A percentile compares a stretch with the other conserved stretches of the same genome.
phyloP scores from a whole-genome alignment of 2,888 invertebrate genomes.

The Nowickia ferox region DNA sequence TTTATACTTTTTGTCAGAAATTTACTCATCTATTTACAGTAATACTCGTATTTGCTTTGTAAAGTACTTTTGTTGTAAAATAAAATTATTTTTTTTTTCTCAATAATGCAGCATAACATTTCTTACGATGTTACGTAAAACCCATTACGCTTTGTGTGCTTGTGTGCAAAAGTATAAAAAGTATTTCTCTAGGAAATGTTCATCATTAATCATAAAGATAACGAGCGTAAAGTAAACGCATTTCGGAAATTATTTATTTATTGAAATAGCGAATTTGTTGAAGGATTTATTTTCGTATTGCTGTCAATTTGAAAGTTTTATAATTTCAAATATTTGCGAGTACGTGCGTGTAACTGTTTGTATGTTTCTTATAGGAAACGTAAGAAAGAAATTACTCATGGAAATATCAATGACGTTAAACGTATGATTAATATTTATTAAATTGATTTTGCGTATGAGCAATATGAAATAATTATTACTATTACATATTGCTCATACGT shows the following conservation, averaged over 20 bases:
- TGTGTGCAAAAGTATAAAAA: constrained; percentile 7
- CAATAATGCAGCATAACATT: background rate
- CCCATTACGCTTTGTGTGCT: background rate
- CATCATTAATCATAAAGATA: constrained; percentile 55
- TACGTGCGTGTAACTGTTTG: background rate
- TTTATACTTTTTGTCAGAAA: constrained; percentile 3
- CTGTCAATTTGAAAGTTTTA: constrained; percentile 13
- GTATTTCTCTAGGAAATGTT: constrained; percentile 36
- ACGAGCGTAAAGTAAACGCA: constrained; percentile 52
- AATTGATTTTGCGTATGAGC: too few relatives aligned
- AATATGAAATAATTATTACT: too few relatives aligned
- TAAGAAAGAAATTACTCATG: background rate
- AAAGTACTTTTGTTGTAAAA: constrained; percentile 6
- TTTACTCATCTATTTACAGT: background rate
- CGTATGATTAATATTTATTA: too few relatives aligned
- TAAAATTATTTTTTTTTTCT: constrained; percentile 2
- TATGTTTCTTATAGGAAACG: background rate
- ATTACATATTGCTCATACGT: too few relatives aligned
- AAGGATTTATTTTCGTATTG: constrained; percentile 22
- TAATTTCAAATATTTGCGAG: background rate
- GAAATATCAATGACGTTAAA: too few relatives aligned
- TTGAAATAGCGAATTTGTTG: constrained; percentile 48
- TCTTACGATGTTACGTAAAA: background rate
- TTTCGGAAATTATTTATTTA: constrained; percentile 65
- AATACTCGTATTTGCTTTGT: background rate